Evolutionary conservation across 2,113 vertebrate species (phyloP).

Genomic region (Notarius quadriscutis): DNA sequence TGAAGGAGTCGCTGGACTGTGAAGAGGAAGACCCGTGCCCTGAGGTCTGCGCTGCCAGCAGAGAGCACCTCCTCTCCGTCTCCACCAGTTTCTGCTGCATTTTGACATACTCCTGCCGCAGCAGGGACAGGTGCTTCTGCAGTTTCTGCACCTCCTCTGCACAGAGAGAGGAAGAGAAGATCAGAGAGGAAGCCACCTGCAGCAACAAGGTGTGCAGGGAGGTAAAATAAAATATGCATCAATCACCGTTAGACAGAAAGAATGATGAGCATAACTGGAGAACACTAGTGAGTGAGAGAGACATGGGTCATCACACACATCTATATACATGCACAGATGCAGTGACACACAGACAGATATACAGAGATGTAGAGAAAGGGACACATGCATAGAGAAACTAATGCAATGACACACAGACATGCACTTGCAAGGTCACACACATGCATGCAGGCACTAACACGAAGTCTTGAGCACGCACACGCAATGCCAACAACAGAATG

Average conservation of each 20-base stretch:
- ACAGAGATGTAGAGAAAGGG: background rate
- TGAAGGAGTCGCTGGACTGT: conserved; percentile 83
- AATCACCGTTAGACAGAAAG: background rate
- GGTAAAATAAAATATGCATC: background rate
- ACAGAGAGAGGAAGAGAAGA: background rate
- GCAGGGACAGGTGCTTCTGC: conserved; percentile 96
- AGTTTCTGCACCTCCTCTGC: conserved; percentile 99
- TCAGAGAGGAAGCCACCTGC: no score
- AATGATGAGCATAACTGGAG: background rate
- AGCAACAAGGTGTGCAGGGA: background rate
- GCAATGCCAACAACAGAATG: background rate
- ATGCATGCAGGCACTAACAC: background rate
- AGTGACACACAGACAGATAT: background rate
- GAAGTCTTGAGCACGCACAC: background rate
- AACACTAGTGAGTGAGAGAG: background rate
- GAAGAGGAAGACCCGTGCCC: conserved; percentile 71
- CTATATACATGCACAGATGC: background rate
- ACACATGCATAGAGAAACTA: no score
- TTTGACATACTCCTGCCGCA: conserved; percentile 98
- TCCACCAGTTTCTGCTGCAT: conserved; percentile 95
- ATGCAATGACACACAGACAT: no score
- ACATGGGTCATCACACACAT: background rate
- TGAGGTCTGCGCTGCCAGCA: conserved; percentile 82
- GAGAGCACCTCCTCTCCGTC: conserved; percentile 85
- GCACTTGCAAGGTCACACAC: background rate